Base-by-base conservation (phyloP, 2,797 vertebrate genomes). In the Pyrocephalus nanus region DNA sequence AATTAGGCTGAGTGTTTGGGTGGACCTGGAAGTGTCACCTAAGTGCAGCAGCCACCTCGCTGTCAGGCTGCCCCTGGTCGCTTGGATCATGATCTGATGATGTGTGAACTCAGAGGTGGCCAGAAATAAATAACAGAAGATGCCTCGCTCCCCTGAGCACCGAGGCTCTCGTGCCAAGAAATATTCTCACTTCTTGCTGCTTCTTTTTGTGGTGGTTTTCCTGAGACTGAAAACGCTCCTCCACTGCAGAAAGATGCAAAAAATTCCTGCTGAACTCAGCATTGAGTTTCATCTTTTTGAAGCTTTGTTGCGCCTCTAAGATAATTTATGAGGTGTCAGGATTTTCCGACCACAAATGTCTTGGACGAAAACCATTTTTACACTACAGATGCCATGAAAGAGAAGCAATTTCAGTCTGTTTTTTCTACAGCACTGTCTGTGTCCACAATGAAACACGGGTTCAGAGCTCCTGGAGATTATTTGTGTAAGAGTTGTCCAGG, bases 241-340 rank as follows among this genome's bases (percentile, higher is more conserved):
- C 67, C 42, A 47, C 65, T 38, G 71, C 72, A 90, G 88, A 93
- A 75, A 75, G 92, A 86, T 71, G 84, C 90, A 80, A 75, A 65
- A 76, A 60, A 73, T 32, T 91, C 87, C 92, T 73, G 89, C 92
- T 92, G 95, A 92, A 95, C 71, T 96, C 71, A 87, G 86, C 82
- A 94, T n/a, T 71, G 85, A 84, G 74, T 92, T 95, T 88, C 94
- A 81, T 94, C 92, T 96, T 94, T 89, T 88, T 88, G 84, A 95
- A 86, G 91, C 84, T 93, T 93, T 95, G 94, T 88, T 87, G 84
- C 25, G 88, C 97, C 95, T 97, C 95, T 92, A 58, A 76, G 93
- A 96, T 98, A 98, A 98, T 98, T 98, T 98, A 98, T 98, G 98
- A 98, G 97, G 98, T 98, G 98, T 98, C 97, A 97, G 96, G 96